Percentiles rank a stretch among this genome's conserved stretches.
Evolutionary conservation across 2,113 vertebrate genomes (phyloP).

Genomic region (Heliornis fulica): DNA sequence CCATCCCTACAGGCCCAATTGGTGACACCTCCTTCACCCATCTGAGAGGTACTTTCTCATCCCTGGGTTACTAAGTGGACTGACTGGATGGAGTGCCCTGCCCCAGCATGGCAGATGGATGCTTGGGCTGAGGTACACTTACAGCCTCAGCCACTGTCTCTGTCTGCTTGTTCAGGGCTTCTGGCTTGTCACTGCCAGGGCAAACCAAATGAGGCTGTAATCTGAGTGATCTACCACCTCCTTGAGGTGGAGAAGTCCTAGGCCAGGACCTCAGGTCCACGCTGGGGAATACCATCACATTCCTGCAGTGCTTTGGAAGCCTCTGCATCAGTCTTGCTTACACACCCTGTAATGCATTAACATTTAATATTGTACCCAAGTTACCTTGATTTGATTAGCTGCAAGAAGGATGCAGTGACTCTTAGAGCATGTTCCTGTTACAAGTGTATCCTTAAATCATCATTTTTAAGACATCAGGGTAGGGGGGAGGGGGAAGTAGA

Average conservation of each 20-base stretch:
- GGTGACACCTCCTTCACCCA: neutral
- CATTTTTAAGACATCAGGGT: neutral
- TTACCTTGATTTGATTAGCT: neutral
- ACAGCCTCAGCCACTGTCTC: neutral
- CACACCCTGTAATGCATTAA: slow-evolving; percentile 39
- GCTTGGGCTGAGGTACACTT: neutral
- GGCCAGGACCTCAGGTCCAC: rapidly evolving
- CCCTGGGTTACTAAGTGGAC: neutral
- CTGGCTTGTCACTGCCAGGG: neutral
- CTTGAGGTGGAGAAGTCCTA: neutral
- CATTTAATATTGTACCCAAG: neutral
- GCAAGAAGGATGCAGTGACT: neutral
- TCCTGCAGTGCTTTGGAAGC: slow-evolving; percentile 41
- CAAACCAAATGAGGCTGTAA: neutral
- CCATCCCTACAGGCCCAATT: rapidly evolving
- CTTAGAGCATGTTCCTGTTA: neutral
- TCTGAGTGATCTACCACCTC: neutral
- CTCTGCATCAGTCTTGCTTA: neutral
- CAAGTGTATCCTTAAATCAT: neutral
- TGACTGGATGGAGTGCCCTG: neutral
- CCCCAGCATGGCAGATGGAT: rapidly evolving
- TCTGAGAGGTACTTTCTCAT: neutral
- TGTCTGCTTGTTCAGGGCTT: neutral
- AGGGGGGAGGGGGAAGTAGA: too few species aligned
- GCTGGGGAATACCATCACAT: neutral